Evolutionary conservation across 1,140 invertebrate species (phyloP).

Genomic region (Panagrolaimus sp.): DNA sequence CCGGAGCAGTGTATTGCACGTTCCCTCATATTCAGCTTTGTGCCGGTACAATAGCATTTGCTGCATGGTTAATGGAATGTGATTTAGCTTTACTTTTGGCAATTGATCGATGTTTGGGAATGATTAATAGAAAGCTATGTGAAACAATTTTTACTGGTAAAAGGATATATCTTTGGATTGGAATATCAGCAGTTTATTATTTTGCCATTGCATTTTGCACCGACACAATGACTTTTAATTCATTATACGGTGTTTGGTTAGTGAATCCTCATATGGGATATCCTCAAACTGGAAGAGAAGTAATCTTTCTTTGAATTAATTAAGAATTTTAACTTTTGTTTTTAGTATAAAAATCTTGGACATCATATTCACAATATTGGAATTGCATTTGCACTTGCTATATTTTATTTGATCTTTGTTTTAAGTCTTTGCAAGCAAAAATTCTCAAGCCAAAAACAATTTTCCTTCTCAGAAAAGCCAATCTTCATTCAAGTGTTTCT

Average conservation of each 20-base stretch:
- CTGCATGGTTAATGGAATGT: conserved; percentile 9
- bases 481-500: no score
- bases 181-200: background rate
- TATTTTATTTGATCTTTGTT: no score
- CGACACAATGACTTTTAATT: conserved; percentile 4
- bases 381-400: no score
- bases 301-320: no score
- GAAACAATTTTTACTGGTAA: background rate
- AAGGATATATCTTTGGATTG: conserved; percentile 16
- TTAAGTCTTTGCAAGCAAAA: no score
- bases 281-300: no score
- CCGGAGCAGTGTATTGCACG: conserved; percentile 22
- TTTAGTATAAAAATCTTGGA: no score
- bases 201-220: background rate
- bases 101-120: conserved; percentile 22
- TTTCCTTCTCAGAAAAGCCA: no score
- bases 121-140: background rate
- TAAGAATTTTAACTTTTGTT: no score
- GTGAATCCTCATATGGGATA: conserved; percentile 21
- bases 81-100: background rate
- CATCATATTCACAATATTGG: no score
- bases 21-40: conserved; percentile 25
- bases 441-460: no score
- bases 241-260: conserved; percentile 15
- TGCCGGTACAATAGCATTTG: conserved; percentile 15